Evolutionary conservation across 2,888 invertebrate genomes (phyloP).

Genomic region (Pammene fasciana): DNA sequence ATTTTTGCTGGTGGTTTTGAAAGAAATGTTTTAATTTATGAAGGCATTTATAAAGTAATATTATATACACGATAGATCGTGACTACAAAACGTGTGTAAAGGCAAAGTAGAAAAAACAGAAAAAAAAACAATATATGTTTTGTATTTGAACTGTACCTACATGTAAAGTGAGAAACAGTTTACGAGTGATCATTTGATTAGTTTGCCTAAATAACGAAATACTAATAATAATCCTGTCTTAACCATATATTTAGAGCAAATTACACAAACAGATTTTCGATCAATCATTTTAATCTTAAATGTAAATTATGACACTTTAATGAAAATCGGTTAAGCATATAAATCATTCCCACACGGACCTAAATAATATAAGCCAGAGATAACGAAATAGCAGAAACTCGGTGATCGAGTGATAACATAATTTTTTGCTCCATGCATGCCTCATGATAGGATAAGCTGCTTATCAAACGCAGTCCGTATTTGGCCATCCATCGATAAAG

Average conservation of each 20-base stretch:
- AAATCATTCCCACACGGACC: slow-evolving; percentile 29
- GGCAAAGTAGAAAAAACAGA: not conserved
- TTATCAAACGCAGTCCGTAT: slow-evolving; percentile 11
- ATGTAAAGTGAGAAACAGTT: not conserved
- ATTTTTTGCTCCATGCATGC: slow-evolving; percentile 30
- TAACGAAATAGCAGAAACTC: slow-evolving; percentile 21
- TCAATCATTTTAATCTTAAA: slow-evolving; percentile 10
- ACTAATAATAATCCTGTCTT: not conserved
- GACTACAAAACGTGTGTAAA: not conserved
- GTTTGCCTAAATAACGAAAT: not conserved
- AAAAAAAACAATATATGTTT: not conserved
- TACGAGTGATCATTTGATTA: not conserved
- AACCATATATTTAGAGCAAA: not conserved
- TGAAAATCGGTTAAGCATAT: slow-evolving; percentile 6
- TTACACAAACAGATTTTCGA: not conserved
- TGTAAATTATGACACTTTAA: slow-evolving; percentile 7
- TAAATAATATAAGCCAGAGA: slow-evolving; percentile 26
- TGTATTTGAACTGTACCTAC: too few species aligned
- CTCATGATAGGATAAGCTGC: slow-evolving; percentile 1
- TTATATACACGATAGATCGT: slow-evolving; percentile 19
- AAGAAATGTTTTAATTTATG: slow-evolving; percentile 27
- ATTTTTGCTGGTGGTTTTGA: not conserved
- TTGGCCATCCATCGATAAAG: slow-evolving; percentile 20
- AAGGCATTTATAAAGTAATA: slow-evolving; percentile 18
- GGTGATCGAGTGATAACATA: slow-evolving; percentile 21